phyloP scores from a whole-genome alignment of 2,797 vertebrate genomes.

The Muscicapa striata region DNA sequence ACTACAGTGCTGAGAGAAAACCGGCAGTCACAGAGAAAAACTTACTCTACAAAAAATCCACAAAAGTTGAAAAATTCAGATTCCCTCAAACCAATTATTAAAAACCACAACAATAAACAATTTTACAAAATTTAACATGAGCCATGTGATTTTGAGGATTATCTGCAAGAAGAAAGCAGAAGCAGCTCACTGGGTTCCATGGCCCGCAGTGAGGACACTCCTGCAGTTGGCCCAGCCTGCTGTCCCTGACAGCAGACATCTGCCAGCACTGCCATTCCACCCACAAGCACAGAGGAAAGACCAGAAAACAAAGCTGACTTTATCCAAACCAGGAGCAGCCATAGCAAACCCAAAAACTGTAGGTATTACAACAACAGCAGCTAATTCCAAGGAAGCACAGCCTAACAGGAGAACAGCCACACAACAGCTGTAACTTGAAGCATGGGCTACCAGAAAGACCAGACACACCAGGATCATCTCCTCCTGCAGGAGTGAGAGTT shows the following conservation, averaged over 20 bases:
- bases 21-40: not conserved
- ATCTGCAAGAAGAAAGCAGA: not conserved
- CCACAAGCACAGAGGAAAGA: not conserved
- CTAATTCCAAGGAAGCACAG: not conserved
- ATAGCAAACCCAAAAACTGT: not conserved
- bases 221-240: not conserved
- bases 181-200: fast-evolving
- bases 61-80: not conserved
- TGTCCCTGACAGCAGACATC: not conserved
- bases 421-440: not conserved
- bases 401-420: not conserved
- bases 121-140: not conserved
- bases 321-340: not conserved
- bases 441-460: not conserved
- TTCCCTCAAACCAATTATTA: not conserved
- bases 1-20: not conserved
- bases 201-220: not conserved
- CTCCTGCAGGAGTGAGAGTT: not conserved
- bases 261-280: not conserved
- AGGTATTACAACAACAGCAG: not conserved
- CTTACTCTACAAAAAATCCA: not conserved
- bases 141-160: not conserved
- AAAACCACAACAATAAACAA: not conserved
- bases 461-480: not conserved
- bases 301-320: not conserved